These are phyloP conservation scores for Brachyhypopomus occidentalis DNA, from an alignment of 2,113 vertebrate species.

Conservation along the genomic window DNA sequence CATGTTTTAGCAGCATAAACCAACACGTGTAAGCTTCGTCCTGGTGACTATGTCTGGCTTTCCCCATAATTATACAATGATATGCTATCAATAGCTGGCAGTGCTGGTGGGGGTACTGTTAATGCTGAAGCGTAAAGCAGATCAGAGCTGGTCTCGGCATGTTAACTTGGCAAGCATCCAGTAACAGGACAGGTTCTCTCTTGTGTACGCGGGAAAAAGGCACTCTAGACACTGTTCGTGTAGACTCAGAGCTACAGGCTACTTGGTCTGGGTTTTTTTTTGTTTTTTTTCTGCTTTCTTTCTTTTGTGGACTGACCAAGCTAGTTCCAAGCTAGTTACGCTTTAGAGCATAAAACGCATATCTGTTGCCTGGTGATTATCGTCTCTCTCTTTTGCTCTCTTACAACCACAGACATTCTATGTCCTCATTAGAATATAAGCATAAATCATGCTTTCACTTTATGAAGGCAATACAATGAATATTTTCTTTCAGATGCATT, in stretches of 20 bases:
- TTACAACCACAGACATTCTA: constrained; percentile 24
- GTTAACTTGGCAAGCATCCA: constrained; percentile 76
- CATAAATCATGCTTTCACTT: constrained; percentile 39
- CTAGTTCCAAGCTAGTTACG: constrained; percentile 45
- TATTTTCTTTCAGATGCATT: constrained; percentile 33
- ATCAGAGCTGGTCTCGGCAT: constrained; percentile 76
- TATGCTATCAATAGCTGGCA: constrained; percentile 76
- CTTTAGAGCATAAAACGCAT: background rate
- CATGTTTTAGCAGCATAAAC: constrained; percentile 17
- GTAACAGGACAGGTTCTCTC: constrained; percentile 76
- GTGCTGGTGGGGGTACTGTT: constrained; percentile 72
- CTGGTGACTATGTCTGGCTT: constrained; percentile 61
- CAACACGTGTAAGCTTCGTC: constrained; percentile 38
- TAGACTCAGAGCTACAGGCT: constrained; percentile 40
- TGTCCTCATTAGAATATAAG: constrained; percentile 25
- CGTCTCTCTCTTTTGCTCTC: constrained; percentile 28
- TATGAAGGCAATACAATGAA: constrained; percentile 25
- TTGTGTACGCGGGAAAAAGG: constrained; percentile 58
- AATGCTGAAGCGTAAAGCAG: constrained; percentile 74
- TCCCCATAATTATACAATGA: constrained; percentile 72
- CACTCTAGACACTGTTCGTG: constrained; percentile 23
- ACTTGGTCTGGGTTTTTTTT: constrained; percentile 28
- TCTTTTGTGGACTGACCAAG: constrained; percentile 46
- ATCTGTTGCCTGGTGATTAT: constrained; percentile 43
- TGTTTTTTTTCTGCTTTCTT: constrained; percentile 1